Evolutionary conservation across 1,140 invertebrate genomes (phyloP).

Genomic region (Diachasmimorpha longicaudata): DNA sequence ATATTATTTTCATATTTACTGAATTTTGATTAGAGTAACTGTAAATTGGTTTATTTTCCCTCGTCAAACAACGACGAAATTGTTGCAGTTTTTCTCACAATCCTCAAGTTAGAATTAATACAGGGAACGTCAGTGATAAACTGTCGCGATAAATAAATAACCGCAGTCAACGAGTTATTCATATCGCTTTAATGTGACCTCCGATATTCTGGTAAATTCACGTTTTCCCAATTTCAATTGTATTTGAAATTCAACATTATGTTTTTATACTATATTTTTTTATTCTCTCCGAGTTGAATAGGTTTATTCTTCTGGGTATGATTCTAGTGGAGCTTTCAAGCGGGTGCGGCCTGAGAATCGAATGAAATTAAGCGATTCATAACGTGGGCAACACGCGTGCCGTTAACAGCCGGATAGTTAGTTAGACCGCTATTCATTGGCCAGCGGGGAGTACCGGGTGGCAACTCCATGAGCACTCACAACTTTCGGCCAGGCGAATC

Average conservation of each 20-base stretch:
- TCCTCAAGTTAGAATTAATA: no score
- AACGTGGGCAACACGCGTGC: conserved; percentile 40
- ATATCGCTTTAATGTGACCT: no score
- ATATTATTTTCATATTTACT: no score
- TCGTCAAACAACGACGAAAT: no score
- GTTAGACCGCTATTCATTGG: conserved; percentile 45
- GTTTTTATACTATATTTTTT: background rate
- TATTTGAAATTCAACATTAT: background rate
- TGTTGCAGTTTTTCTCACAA: no score
- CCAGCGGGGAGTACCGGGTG: background rate
- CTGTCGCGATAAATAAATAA: no score
- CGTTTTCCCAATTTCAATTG: background rate
- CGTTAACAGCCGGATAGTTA: conserved; percentile 41
- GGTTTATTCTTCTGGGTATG: conserved; percentile 46
- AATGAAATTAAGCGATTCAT: conserved; percentile 49
- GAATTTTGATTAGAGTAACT: no score
- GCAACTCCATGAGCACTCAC: background rate
- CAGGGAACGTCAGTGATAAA: no score
- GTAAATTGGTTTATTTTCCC: no score
- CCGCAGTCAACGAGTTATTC: no score
- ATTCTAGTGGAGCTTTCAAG: background rate
- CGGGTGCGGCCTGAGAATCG: conserved; percentile 32
- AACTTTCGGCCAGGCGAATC: conserved; percentile 12
- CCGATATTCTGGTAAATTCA: background rate
- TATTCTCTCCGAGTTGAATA: conserved; percentile 23